Conservation (phyloP, 1,140 invertebrate species). For the Physella acuta region DNA sequence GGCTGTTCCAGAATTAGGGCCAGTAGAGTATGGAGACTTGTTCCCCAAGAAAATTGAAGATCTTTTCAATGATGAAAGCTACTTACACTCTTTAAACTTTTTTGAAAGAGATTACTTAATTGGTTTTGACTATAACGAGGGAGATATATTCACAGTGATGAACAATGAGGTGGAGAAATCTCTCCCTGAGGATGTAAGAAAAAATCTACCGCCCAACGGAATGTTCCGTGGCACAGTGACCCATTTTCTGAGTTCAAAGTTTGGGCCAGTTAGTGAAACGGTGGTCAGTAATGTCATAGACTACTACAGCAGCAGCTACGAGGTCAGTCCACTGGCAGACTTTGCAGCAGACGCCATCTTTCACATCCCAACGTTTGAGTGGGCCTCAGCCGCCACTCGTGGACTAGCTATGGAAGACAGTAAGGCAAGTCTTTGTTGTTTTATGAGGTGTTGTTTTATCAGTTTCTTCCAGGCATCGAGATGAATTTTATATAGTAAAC, state of each 20-base stretch:
- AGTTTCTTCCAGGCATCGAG: too few species aligned
- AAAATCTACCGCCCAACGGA: background rate
- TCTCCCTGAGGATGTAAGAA: background rate
- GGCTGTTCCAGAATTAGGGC: background rate
- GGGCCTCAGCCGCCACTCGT: background rate
- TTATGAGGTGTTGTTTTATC: background rate
- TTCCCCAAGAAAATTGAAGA: conserved; percentile 1
- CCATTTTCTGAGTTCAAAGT: background rate
- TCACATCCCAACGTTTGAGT: conserved; percentile 3
- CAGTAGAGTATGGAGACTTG: conserved; percentile 1
- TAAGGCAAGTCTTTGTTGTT: background rate
- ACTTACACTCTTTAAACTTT: conserved; percentile 2
- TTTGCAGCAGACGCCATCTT: conserved; percentile 7
- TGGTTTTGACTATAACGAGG: background rate
- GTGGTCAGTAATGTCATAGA: background rate
- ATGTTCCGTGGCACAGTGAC: background rate
- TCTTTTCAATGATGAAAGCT: conserved; percentile 3
- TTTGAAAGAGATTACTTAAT: conserved; percentile 5
- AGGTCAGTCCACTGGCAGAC: conserved; percentile 3
- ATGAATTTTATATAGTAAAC: too few species aligned
- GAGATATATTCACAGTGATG: background rate
- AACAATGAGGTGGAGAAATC: background rate
- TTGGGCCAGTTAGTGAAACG: background rate
- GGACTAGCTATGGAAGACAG: conserved; percentile 1
- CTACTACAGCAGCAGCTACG: background rate